Base-by-base conservation (phyloP, 2,888 invertebrate species). In the Coelopa pilipes region DNA sequence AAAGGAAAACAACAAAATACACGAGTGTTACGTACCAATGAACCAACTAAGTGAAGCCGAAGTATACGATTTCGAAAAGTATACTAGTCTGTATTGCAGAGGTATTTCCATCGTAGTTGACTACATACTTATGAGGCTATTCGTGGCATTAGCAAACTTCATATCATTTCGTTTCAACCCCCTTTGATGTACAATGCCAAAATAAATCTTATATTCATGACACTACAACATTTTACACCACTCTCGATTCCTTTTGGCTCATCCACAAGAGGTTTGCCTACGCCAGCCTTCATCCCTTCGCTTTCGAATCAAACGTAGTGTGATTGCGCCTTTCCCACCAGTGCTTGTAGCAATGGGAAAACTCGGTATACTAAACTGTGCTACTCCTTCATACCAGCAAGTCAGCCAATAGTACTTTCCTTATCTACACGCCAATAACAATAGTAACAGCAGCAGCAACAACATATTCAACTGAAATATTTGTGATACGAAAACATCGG, bases 401-500 rank as follows among this genome's bases (percentile, higher is more conserved):
- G 76, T 76, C 76, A 75, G 76, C 74, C 74, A 75, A 76, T 80
- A 79, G 73, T 76, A 78, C 76, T 77, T 72, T 80, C 80, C 78
- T 77, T 79, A 78, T 82, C 83, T 81, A 79, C 76, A 78, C 74
- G 75, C 24, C 78, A 78, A 74, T 75, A 72, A 57, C 65, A 69
- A 15, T 71, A 70, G 11, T 72, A 53, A 66, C 66, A 74, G 72
- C 76, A 57, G 60, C 78, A 76, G 76, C 75, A 76, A 75, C 80
- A 78, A 79, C 82, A 81, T 81, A 13, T 15, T n/a, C 53, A 83
- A 81, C 81, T 83, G 81, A 83, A 83, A 83, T 83, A 83, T 83
- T 83, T 81, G 80, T 83, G 83, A 80, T 83, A 82, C 81, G 79
- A 83, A 83, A 83, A 83, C 83, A 83, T 81, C 74, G 81, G 81